phyloP scores from a whole-genome alignment of 2,113 vertebrate genomes.

The Carassius carassius region DNA sequence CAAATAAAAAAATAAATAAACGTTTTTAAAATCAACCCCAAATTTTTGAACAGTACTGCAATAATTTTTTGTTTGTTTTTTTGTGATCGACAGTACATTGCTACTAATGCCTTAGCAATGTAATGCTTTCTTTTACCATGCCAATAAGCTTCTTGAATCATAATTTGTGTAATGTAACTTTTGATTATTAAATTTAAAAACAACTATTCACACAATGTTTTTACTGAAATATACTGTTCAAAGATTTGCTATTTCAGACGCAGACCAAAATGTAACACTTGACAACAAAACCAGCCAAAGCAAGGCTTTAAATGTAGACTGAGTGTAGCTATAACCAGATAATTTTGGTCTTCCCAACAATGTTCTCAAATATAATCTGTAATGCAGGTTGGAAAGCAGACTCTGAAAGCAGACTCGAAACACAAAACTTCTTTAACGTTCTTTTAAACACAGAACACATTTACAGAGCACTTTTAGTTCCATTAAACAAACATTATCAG shows the following conservation, averaged over 20 bases:
- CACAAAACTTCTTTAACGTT: conserved; percentile 30
- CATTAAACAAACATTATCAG: conserved; percentile 68
- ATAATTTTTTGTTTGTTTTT: background rate
- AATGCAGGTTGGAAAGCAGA: conserved; percentile 7
- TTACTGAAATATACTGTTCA: background rate
- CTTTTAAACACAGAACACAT: conserved; percentile 46
- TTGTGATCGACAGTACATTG: background rate
- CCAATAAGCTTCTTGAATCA: background rate
- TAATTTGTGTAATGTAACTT: background rate
- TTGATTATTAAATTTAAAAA: background rate
- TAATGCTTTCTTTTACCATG: background rate
- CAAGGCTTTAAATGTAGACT: background rate
- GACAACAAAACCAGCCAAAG: background rate
- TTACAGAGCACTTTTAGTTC: conserved; percentile 72
- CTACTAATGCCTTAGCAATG: background rate
- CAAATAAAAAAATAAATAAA: no score
- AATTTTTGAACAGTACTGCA: background rate
- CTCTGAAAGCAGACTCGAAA: conserved; percentile 5
- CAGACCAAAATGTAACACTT: background rate
- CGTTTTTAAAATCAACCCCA: background rate
- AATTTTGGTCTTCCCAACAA: background rate
- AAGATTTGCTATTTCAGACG: background rate
- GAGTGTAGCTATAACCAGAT: background rate
- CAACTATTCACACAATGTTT: background rate
- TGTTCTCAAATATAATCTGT: background rate